Conservation (phyloP, 2,113 vertebrate species). For the Ancistrus triradiatus region DNA sequence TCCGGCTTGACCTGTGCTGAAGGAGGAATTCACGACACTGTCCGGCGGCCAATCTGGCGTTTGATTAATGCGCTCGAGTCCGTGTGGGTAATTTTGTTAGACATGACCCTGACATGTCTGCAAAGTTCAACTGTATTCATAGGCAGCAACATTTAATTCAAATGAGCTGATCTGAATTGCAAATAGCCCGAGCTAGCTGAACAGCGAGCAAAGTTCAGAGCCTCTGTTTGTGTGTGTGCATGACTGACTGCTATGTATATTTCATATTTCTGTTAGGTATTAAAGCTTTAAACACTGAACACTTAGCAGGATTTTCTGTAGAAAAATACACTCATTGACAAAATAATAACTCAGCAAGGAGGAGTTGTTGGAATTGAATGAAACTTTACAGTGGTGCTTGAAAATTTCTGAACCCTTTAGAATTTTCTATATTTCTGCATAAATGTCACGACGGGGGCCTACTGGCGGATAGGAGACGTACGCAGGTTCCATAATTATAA, state of each 20-base stretch:
- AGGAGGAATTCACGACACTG: slow-evolving; percentile 53
- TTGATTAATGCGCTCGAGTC: slow-evolving; percentile 69
- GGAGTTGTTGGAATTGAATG: too few species aligned
- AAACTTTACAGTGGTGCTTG: too few species aligned
- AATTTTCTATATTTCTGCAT: too few species aligned
- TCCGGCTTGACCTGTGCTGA: slow-evolving; percentile 44
- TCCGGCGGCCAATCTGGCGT: slow-evolving; percentile 44
- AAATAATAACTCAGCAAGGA: too few species aligned
- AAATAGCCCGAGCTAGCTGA: slow-evolving; percentile 68
- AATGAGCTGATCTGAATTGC: slow-evolving; percentile 78
- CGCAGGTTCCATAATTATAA: too few species aligned
- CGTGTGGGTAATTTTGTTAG: slow-evolving; percentile 66
- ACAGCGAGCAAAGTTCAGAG: slow-evolving; percentile 57
- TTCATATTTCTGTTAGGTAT: too few species aligned
- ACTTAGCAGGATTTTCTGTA: background rate
- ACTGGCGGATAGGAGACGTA: too few species aligned
- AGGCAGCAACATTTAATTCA: slow-evolving; percentile 74
- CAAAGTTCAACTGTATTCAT: slow-evolving; percentile 78
- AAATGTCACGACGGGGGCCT: too few species aligned
- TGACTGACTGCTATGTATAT: background rate
- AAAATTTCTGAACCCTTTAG: too few species aligned
- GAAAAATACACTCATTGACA: too few species aligned
- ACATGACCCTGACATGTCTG: slow-evolving; percentile 70
- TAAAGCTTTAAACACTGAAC: background rate
- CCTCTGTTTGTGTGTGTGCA: slow-evolving; percentile 43